phyloP scores from a whole-genome alignment of 2,113 vertebrate species.

The Gallinago undulata region DNA sequence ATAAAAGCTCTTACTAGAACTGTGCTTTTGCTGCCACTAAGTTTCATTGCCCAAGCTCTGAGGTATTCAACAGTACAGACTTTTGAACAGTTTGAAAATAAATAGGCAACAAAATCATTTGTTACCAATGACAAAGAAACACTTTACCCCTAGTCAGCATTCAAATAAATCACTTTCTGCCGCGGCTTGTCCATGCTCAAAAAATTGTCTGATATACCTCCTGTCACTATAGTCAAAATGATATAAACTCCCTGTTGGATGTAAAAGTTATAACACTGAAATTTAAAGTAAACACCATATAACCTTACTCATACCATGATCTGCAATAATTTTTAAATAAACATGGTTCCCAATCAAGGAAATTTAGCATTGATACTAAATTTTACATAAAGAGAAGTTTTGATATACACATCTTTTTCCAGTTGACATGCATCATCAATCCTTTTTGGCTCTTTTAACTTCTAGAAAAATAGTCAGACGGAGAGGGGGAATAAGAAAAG shows the following conservation, averaged over 20 bases:
- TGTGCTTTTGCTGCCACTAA: not conserved
- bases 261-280: not conserved
- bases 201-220: constrained; percentile 2
- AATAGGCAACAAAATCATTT: constrained; percentile 5
- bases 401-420: not conserved
- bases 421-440: not conserved
- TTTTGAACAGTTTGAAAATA: not conserved
- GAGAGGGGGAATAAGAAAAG: not conserved
- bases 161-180: constrained; percentile 36
- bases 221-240: not conserved
- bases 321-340: not conserved
- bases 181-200: not conserved
- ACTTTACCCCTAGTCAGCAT: constrained; percentile 19
- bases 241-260: not conserved
- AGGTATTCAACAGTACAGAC: not conserved
- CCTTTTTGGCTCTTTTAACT: not conserved
- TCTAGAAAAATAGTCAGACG: not conserved
- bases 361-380: not conserved
- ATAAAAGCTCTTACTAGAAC: constrained; percentile 3
- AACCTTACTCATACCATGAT: not conserved
- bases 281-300: not conserved
- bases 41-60: not conserved
- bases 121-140: constrained; percentile 2
- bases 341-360: not conserved
- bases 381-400: not conserved